These are phyloP conservation scores for Chloropsis hardwickii DNA, from an alignment of 2,113 vertebrate species.

Conservation along the genomic window DNA sequence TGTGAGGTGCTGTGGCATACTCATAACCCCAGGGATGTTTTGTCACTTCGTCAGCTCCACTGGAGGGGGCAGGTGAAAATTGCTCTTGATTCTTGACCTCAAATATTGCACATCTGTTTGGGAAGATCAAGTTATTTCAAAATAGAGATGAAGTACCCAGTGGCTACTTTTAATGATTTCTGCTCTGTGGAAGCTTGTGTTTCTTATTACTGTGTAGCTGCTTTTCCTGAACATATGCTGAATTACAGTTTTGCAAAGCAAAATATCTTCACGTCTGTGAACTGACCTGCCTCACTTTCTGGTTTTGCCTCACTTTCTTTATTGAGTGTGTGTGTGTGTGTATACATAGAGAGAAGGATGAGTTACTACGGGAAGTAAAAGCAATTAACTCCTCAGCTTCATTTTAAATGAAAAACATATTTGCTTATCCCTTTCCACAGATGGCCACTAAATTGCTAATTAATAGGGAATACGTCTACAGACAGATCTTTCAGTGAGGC, in stretches of 20 bases:
- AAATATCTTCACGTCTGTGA: not conserved
- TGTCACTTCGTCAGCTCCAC: not conserved
- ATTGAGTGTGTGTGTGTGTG: not conserved
- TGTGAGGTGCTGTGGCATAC: not conserved
- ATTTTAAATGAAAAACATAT: constrained; percentile 13
- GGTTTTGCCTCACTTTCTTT: not conserved
- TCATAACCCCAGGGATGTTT: not conserved
- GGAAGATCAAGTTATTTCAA: not conserved
- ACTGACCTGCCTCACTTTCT: not conserved
- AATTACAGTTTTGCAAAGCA: not conserved
- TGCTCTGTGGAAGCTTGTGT: not conserved
- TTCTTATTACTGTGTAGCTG: not conserved
- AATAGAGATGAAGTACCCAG: not conserved
- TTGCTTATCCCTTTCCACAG: constrained; percentile 12
- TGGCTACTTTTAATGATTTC: not conserved
- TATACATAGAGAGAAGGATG: not conserved
- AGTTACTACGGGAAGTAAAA: not conserved
- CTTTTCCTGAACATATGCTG: not conserved
- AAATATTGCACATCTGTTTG: not conserved
- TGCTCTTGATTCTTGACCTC: not conserved
- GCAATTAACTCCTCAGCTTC: not conserved
- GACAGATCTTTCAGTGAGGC: not conserved
- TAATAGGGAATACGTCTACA: not conserved
- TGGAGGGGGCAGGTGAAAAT: not conserved
- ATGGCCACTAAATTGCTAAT: constrained; percentile 13